Evolutionary conservation across 2,113 vertebrate species (phyloP).

Genomic region (Syngnathus scovelli): DNA sequence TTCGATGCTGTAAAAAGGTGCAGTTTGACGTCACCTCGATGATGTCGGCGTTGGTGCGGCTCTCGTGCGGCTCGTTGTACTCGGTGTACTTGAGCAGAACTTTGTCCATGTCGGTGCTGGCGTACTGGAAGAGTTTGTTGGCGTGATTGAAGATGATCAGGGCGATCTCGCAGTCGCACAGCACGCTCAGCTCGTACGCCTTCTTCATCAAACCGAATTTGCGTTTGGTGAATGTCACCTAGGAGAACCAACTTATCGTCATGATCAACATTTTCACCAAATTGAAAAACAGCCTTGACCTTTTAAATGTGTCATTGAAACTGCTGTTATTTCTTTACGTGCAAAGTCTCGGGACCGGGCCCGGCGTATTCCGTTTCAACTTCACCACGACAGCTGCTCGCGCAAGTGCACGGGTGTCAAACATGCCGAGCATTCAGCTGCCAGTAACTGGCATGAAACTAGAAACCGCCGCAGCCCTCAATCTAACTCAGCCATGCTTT

Average conservation of each 20-base stretch:
- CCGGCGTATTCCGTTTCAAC: neutral
- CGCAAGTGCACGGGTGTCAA: conserved; percentile 4
- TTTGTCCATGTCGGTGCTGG: conserved; percentile 97
- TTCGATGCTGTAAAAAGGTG: neutral
- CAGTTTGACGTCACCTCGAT: conserved; percentile 77
- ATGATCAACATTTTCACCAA: neutral
- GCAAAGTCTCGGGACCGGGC: neutral
- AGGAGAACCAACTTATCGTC: neutral
- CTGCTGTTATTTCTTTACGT: neutral
- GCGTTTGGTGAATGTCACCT: conserved; percentile 91
- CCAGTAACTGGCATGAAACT: conserved; percentile 4
- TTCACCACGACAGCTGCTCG: neutral
- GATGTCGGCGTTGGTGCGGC: conserved; percentile 90
- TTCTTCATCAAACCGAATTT: conserved; percentile 95
- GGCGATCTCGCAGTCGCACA: conserved; percentile 91
- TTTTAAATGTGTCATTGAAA: too few relatives aligned
- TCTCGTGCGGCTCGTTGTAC: conserved; percentile 94
- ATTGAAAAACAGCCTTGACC: too few relatives aligned
- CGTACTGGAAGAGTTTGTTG: conserved; percentile 95
- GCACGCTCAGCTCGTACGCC: conserved; percentile 87
- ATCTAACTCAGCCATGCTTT: neutral
- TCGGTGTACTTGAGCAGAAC: conserved; percentile 94
- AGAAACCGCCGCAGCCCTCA: neutral
- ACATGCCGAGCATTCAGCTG: neutral
- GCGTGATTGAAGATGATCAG: conserved; percentile 95